phyloP scores from a whole-genome alignment of 2,797 vertebrate genomes.

The Amblyraja radiata region DNA sequence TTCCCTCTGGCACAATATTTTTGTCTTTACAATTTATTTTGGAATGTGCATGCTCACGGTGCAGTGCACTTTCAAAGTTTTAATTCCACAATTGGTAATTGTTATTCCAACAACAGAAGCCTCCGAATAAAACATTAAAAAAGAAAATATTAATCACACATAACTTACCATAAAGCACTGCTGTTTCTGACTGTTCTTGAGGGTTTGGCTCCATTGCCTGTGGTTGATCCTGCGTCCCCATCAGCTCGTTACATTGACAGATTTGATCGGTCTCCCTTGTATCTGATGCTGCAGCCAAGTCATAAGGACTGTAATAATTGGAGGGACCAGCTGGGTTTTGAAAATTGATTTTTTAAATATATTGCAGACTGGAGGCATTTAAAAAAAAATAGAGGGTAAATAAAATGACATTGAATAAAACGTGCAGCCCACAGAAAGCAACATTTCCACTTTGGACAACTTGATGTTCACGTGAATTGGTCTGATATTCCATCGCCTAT shows the following conservation, averaged over 20 bases:
- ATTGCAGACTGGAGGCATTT: neutral
- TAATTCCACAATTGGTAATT: neutral
- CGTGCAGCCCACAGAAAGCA: neutral
- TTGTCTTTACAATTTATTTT: neutral
- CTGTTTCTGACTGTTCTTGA: neutral
- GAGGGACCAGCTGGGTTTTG: neutral
- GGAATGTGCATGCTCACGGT: neutral
- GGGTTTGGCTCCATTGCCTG: neutral
- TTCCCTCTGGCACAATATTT: neutral
- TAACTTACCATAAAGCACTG: neutral
- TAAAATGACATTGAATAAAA: conserved; percentile 26
- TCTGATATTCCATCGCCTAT: conserved; percentile 10
- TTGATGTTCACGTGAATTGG: neutral
- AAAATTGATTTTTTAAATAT: conserved; percentile 5
- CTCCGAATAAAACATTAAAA: neutral
- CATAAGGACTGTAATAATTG: neutral
- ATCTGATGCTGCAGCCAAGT: neutral
- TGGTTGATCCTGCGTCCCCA: neutral
- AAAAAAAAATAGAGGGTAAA: neutral
- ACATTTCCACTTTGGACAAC: conserved; percentile 1
- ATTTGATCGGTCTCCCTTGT: neutral
- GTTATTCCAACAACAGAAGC: neutral
- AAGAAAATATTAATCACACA: neutral
- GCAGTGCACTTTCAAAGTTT: neutral
- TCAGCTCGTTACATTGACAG: neutral